phyloP scores from a whole-genome alignment of 2,888 invertebrate genomes.

The Drosophila parthenogenetica region DNA sequence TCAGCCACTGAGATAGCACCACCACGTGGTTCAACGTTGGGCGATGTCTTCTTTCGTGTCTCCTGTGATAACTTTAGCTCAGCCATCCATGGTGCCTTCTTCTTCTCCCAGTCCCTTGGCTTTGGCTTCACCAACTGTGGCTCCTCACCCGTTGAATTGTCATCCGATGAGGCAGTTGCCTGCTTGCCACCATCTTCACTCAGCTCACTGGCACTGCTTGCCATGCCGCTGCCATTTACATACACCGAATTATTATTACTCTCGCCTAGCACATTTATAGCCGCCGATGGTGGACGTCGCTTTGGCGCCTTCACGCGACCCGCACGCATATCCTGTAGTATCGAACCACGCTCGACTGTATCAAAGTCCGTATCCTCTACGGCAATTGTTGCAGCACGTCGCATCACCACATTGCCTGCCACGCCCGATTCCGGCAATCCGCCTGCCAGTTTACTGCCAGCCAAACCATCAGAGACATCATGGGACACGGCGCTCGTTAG shows the following conservation, averaged over 20 bases:
- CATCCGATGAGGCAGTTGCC: conserved; percentile 75
- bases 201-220: conserved; percentile 68
- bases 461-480: conserved; percentile 85
- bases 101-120: conserved; percentile 90
- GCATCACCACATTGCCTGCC: conserved; percentile 74
- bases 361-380: conserved; percentile 87
- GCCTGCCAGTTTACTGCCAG: conserved; percentile 85
- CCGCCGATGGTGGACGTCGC: conserved; percentile 87
- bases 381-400: conserved; percentile 80
- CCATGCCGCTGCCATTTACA: conserved; percentile 80
- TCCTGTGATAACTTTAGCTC: conserved; percentile 92
- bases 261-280: conserved; percentile 82
- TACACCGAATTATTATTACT: conserved; percentile 83
- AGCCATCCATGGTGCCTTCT: conserved; percentile 92
- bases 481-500: conserved; percentile 83
- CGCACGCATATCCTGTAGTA: conserved; percentile 89
- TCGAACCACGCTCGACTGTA: conserved; percentile 88
- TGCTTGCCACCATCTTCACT: conserved; percentile 65
- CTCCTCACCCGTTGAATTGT: conserved; percentile 82
- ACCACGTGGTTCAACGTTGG: conserved; percentile 80
- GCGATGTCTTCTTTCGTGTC: conserved; percentile 83
- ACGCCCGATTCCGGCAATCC: conserved; percentile 68
- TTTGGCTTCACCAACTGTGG: conserved; percentile 87
- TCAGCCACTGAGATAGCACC: conserved; percentile 59
- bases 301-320: conserved; percentile 87